Conservation (phyloP, 1,140 invertebrate genomes). For the Drosophila orosa region DNA sequence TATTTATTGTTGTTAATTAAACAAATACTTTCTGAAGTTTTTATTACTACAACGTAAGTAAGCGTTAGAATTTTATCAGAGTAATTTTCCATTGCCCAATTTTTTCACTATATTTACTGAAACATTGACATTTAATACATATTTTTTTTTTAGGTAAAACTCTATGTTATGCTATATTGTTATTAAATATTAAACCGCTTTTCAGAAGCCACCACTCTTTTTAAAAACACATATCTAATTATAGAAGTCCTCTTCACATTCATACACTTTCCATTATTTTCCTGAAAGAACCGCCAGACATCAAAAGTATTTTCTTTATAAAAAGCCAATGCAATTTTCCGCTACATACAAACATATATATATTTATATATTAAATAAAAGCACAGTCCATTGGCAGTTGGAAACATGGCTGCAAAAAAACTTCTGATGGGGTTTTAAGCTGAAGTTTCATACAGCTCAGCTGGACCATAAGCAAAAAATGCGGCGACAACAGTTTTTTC, state of each 20-base stretch:
- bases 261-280: constrained; percentile 1
- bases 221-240: not conserved
- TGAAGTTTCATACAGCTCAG: constrained; percentile 9
- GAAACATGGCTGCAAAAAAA: not conserved
- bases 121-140: not conserved
- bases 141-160: not conserved
- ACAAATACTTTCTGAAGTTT: not conserved
- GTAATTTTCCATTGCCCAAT: not conserved
- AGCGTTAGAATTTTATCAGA: too few species aligned
- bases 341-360: not conserved
- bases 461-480: constrained; percentile 9
- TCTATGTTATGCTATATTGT: not conserved
- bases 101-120: not conserved
- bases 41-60: too few species aligned
- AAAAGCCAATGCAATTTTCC: constrained; percentile 6
- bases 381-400: not conserved
- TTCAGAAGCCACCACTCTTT: not conserved
- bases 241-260: not conserved
- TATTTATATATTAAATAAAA: not conserved
- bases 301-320: constrained; percentile 2
- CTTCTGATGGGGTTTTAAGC: constrained; percentile 4
- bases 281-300: not conserved
- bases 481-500: constrained; percentile 19
- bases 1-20: not conserved
- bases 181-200: not conserved